Base-by-base conservation (phyloP, 1,140 invertebrate genomes). In the Nylanderia fulva region DNA sequence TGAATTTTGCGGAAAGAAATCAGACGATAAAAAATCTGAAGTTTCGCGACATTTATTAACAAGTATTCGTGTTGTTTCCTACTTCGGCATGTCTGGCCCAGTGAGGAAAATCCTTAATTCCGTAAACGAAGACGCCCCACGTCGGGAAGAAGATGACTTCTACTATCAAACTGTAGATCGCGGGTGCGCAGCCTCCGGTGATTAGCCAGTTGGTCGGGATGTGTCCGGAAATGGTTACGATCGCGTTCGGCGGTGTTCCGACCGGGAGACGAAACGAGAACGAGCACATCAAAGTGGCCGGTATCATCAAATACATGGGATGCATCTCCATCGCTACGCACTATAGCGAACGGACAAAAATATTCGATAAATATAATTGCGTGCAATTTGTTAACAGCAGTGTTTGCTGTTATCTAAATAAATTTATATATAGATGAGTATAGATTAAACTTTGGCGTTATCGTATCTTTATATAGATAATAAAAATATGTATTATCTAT, bases 291-390 rank as follows among this genome's bases (percentile, higher is more conserved):
- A 97, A 93, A 0, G 98, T 96, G 0, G 98, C 96, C 0, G 98
- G 98, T 80, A 99, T 94, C 96, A 99, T 98, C 90, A 99, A 95
- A 93, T 97, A 98, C 72, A 99, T 92, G 0, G 98, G 98, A 95
- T 99, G 97, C 52, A 97, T 95, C 86, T 96, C 90, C 86, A 97
- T 95, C 0, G 95, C 95, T 48, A 96, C 92, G 0, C 96, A 95
- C 96, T 96, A n/a, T n/a, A 36, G 6, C 18, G 9, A 42, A 52
- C 48, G 52, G 29, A 66, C 5, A 13, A 2, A 48, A 48, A 48
- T 48, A 48, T 5, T 5, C 13, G 18, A 18, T 63, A 48, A 36
- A 33, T 18, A 42, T n/a, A 24, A 9, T 39, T 61, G 45, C 15
- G 4, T 4, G 0, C 15, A 48, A 48, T 18, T 15, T 48, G 4